phyloP scores from a whole-genome alignment of 2,113 vertebrate species.

The Gnathonemus echidnorhynchus region DNA sequence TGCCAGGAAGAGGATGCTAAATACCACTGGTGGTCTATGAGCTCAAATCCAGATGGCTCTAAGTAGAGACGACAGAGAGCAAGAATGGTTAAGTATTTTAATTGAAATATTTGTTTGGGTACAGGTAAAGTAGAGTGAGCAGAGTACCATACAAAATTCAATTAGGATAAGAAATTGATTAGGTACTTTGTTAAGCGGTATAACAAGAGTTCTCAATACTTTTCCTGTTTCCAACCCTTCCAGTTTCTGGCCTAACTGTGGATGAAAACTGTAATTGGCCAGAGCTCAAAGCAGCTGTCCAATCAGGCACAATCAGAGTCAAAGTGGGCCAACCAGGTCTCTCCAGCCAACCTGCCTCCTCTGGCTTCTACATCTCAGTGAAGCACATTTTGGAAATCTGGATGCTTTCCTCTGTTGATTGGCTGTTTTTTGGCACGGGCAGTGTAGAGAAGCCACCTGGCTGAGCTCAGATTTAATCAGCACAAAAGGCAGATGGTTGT shows the following conservation, averaged over 20 bases:
- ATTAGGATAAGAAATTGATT: not conserved
- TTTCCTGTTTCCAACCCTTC: not conserved
- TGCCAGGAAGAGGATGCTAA: not conserved
- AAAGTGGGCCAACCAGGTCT: not conserved
- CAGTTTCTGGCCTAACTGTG: not conserved
- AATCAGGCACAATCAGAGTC: not conserved
- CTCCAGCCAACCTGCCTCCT: not conserved
- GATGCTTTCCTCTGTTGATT: not conserved
- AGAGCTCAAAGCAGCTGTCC: constrained; percentile 11
- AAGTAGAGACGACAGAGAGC: not conserved
- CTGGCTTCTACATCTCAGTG: not conserved
- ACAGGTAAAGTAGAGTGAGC: not conserved
- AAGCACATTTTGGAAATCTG: constrained; percentile 1
- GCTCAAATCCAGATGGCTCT: not conserved
- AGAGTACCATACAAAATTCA: not conserved
- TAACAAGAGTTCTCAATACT: not conserved
- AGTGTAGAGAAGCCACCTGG: not conserved
- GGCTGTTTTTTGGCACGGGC: not conserved
- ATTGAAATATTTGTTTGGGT: not conserved
- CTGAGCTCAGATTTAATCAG: not conserved
- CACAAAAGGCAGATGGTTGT: constrained; percentile 7
- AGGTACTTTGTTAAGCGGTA: not conserved
- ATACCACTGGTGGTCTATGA: not conserved
- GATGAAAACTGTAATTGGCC: not conserved
- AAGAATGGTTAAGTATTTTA: not conserved